Base-by-base conservation (phyloP, 1,140 invertebrate species). In the Littorina saxatilis region DNA sequence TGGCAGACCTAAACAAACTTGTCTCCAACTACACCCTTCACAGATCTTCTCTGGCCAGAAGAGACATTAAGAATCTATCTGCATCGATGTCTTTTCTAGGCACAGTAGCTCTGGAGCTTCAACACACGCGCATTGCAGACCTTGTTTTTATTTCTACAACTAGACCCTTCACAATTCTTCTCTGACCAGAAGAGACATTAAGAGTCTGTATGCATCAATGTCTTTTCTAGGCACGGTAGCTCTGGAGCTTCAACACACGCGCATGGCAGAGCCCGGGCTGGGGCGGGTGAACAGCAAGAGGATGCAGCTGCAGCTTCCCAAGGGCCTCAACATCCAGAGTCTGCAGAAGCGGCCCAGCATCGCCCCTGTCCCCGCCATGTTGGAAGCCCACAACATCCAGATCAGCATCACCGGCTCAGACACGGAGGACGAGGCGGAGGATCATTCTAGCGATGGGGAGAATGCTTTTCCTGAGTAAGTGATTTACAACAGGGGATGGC, bases 351-450 rank as follows among this genome's bases (percentile, higher is more conserved):
- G 93, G 23, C 91, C 92, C 0, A 93, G 91, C 82, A 93, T 93
- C 43, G 92, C 92, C 3, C 92, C 92, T 0, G 93, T 93, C 9
- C 93, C 93, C 1, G 92, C 92, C 40, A 89, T 92, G 74, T 82
- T 93, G 27, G 92, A 92, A 35, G 84, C 91, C 20, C 84, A 81
- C 58, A 86, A 87, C 68, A 88, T 90, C 13, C 86, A 86, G 32
- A 84, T 91, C 66, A 88, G 88, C 32, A 50, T 87, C 37, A 84
- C 84, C 15, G 77, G 55, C 7, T 80, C 70, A 2, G 82, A 87
- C 35, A 81, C 86, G 7, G 88, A 91, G 43, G 85, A 86, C 40
- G 85, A 84, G 9, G 76, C 77, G 15, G 83, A 86, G 1, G 80
- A 81, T 11, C 58, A 40, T 43, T 70, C 35, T 50, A 73, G 63